Conservation (phyloP, 2,113 vertebrate species). For the Cochlearius cochlearius region DNA sequence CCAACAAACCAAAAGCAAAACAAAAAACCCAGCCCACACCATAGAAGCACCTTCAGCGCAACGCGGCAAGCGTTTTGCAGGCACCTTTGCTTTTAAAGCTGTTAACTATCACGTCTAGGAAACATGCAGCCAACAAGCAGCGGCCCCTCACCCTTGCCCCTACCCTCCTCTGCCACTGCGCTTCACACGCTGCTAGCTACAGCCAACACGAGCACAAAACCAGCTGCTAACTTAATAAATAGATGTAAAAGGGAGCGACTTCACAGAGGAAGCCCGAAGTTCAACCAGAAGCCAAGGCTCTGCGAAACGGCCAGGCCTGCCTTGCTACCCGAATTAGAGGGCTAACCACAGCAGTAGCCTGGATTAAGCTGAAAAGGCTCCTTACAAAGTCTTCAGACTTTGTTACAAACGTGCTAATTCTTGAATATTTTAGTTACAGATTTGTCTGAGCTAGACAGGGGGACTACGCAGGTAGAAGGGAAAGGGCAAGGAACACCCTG, state of each 20-base stretch:
- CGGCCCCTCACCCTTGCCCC: neutral
- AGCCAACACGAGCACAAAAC: neutral
- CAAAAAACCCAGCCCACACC: neutral
- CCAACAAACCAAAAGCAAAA: neutral
- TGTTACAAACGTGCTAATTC: neutral
- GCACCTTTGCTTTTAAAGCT: neutral
- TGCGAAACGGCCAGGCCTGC: rapidly evolving
- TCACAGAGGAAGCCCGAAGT: neutral
- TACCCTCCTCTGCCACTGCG: neutral
- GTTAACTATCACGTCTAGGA: neutral
- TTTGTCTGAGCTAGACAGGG: neutral
- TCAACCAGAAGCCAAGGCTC: neutral
- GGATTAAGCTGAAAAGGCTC: neutral
- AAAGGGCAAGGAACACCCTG: neutral
- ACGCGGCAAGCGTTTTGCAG: neutral
- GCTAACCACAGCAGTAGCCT: neutral
- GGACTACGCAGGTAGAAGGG: neutral
- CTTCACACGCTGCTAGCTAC: rapidly evolving
- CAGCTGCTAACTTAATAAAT: neutral
- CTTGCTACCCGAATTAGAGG: rapidly evolving
- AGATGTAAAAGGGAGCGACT: rapidly evolving
- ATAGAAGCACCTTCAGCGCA: rapidly evolving
- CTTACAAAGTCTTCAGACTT: neutral
- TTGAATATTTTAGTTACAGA: neutral
- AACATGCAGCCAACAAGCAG: neutral